Evolutionary conservation across 2,113 vertebrate species (phyloP), one percentile per base, ranked within the genome.

Genomic region (Hippocampus guttulatus): DNA sequence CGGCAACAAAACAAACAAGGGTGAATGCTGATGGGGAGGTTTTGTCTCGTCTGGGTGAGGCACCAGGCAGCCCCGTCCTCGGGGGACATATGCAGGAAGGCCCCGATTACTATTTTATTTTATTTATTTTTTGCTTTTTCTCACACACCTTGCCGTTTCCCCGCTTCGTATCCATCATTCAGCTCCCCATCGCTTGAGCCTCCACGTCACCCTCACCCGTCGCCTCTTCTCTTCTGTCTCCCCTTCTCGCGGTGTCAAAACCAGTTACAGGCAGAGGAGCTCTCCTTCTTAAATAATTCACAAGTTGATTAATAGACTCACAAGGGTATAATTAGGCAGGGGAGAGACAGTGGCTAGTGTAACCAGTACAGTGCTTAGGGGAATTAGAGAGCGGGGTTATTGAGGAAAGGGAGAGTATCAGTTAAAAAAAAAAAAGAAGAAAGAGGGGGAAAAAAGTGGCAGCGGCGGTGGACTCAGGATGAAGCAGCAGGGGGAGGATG

Each of bases 221-320:
- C 77, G 73, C 77, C 84, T 85, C 30, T 72, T 77, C 81, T 79
- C 82, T 79, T 80, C 83, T 84, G 55, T 84, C 84, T 88, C 85
- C 79, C 82, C 81, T 81, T 79, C 78, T 82, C 81, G 65, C 89
- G 66, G 91, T 95, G 95, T 97, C 94, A 95, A 95, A 94, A 93
- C 89, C 90, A 87, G 93, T 95, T 93, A 94, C 92, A 96, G 95
- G 91, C 94, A 91, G 94, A 94, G 92, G 93, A 91, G 89, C 94
- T 91, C 92, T 91, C 93, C 90, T 88, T 89, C 89, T 91, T 99
- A 95, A 99, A 99, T 98, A 98, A 99, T 98, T 98, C 94, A 99
- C 94, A 93, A 95, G 95, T 94, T 97, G 97, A 97, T 98, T 98
- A 98, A 98, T 97, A 95, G 95, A 95, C 95, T 95, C 97, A 95